Evolutionary conservation across 1,140 invertebrate species (phyloP).

Genomic region (Drosophila subpulchrella): DNA sequence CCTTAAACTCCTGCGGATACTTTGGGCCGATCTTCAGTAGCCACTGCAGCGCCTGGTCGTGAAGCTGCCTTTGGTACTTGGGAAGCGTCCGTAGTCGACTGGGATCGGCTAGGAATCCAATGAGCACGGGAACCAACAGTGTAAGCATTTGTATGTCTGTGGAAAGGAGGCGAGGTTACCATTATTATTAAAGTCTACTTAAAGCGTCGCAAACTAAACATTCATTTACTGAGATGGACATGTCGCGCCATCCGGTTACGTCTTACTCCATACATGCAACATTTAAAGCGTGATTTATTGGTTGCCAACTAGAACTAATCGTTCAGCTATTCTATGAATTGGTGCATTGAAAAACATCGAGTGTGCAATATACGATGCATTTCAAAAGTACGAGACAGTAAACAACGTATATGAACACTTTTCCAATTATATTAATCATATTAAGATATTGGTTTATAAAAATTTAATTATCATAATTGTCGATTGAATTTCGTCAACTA

Average conservation of each 20-base stretch:
- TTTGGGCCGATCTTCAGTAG: conserved; percentile 96
- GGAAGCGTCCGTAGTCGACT: conserved; percentile 87
- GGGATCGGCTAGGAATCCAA: conserved; percentile 92
- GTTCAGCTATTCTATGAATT: conserved; percentile 26
- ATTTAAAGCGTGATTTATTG: conserved; percentile 55
- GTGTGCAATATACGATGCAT: conserved; percentile 10
- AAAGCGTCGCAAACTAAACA: conserved; percentile 9
- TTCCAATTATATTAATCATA: background rate
- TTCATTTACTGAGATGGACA: background rate
- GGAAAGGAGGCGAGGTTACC: conserved; percentile 28
- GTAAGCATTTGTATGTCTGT: conserved; percentile 95
- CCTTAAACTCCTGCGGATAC: conserved; percentile 96
- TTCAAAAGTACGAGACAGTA: conserved; percentile 15
- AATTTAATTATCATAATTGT: no score
- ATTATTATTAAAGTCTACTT: background rate
- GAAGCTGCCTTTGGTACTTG: conserved; percentile 89
- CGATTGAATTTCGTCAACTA: background rate
- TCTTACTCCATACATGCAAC: conserved; percentile 49
- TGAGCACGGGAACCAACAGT: conserved; percentile 94
- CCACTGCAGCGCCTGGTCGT: conserved; percentile 94
- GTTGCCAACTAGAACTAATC: conserved; percentile 24
- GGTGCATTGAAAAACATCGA: conserved; percentile 41
- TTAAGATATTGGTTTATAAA: no score
- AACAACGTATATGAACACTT: background rate
- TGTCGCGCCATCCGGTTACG: background rate